Evolutionary conservation across 2,797 vertebrate genomes (phyloP).

Genomic region (Lithobates sylvaticus): DNA sequence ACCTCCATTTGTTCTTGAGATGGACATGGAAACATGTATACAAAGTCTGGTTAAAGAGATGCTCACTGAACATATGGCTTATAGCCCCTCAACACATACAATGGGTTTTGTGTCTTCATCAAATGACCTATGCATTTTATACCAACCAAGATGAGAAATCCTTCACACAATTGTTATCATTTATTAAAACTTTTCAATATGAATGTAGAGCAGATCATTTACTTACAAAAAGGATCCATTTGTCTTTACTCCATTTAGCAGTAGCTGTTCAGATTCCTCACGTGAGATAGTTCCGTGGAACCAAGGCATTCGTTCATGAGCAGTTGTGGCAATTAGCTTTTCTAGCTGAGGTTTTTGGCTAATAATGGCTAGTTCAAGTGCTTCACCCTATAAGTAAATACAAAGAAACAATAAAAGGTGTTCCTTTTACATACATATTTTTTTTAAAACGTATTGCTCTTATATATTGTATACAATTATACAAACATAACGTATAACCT

Average conservation of each 20-base stretch:
- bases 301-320: constrained; percentile 96
- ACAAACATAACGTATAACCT: too few species aligned
- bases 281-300: constrained; percentile 90
- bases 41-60: too few species aligned
- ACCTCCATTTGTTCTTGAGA: too few species aligned
- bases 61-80: too few species aligned
- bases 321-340: constrained; percentile 93
- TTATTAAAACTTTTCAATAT: neutral
- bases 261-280: constrained; percentile 84
- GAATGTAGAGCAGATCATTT: neutral
- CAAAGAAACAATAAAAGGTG: neutral
- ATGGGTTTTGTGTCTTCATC: too few species aligned
- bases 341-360: constrained; percentile 96
- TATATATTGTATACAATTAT: too few species aligned
- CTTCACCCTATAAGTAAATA: constrained; percentile 80
- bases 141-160: neutral
- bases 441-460: too few species aligned
- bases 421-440: too few species aligned
- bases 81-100: too few species aligned
- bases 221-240: constrained; percentile 96
- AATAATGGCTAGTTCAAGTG: constrained; percentile 95
- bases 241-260: constrained; percentile 78
- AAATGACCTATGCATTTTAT: neutral
- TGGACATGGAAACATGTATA: too few species aligned
- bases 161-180: neutral